Conservation (phyloP, 2,113 vertebrate species). For the Machaerirhynchus nigripectus region DNA sequence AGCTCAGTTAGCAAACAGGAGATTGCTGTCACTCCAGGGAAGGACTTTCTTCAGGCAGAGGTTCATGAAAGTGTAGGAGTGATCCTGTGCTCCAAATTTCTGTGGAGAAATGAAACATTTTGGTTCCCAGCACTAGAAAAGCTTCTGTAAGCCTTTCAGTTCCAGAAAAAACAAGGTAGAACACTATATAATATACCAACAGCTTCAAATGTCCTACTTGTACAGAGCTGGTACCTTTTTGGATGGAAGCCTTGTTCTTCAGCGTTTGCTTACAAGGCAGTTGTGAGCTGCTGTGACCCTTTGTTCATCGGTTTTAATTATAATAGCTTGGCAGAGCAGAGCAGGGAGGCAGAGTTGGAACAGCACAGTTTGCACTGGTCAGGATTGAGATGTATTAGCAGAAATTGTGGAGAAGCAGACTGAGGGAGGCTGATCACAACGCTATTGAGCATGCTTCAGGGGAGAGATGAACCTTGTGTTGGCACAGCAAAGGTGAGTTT, state of each 20-base stretch:
- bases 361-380: neutral
- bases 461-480: neutral
- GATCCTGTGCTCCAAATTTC: neutral
- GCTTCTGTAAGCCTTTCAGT: neutral
- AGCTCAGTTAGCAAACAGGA: conserved; percentile 49
- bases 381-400: neutral
- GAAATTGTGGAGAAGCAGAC: neutral
- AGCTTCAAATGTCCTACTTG: neutral
- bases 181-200: neutral
- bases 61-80: conserved; percentile 7
- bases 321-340: conserved; percentile 36
- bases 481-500: neutral
- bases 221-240: neutral
- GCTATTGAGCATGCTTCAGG: neutral
- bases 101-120: conserved; percentile 12
- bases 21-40: conserved; percentile 22
- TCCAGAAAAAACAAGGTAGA: neutral
- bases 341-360: neutral
- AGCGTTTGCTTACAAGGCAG: conserved; percentile 22
- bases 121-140: neutral
- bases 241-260: conserved; percentile 40
- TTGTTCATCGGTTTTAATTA: conserved; percentile 17
- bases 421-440: neutral
- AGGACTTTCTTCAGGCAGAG: conserved; percentile 3
- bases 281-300: conserved; percentile 37